Evolutionary conservation across 35 echinoderm and acorn worm species (phyloP), one percentile per base, ranked within the genome.

Genomic region (Eucidaris tribuloides): DNA sequence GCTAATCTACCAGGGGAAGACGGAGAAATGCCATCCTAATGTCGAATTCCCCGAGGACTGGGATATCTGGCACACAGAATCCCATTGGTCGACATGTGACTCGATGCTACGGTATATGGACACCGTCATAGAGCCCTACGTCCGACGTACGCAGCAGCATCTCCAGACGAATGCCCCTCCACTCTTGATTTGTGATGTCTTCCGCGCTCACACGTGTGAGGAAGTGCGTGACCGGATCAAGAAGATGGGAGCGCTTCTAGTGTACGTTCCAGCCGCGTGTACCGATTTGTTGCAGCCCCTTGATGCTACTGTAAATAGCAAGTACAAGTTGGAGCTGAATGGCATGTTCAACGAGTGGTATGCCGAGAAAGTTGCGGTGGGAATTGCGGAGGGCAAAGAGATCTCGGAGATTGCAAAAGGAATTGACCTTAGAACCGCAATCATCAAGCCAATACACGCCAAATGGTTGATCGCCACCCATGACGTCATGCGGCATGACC

Each of bases 1-100:
- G 45, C 59, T 90, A 5, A 31, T 90, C 0, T 90, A 90, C 68
- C 80, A 90, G 34, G 87, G 87, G 15, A 90, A 20, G 62, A 83
- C 48, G 17, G 50, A 74, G 1, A 33, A 35, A 56, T 83, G 79
- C 55, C 87, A 90, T 48, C 80, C 87, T 37, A 83, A 83, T 46
- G 79, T 38, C 1, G 46, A 72, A 15, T 77, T 74, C 42, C 71
- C 84, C 45, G 31, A 86, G 39, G 66, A 86, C 71, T 78, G 84
- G 84, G 81, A 77, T 62, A 78, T 86, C 17, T 57, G 9, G 9
- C 84, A 86, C 44, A 86, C 68, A 24, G 43, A 86, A 61, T 37
- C 41, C 28, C 84, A 86, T 43, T 86, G 70, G 84, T 54, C 25
- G 22, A 86, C 23, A 50, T 34, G 35, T 42, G 46, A 57, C 3